Evolutionary conservation across 2,113 vertebrate genomes (phyloP).

Genomic region (Callorhinus ursinus): DNA sequence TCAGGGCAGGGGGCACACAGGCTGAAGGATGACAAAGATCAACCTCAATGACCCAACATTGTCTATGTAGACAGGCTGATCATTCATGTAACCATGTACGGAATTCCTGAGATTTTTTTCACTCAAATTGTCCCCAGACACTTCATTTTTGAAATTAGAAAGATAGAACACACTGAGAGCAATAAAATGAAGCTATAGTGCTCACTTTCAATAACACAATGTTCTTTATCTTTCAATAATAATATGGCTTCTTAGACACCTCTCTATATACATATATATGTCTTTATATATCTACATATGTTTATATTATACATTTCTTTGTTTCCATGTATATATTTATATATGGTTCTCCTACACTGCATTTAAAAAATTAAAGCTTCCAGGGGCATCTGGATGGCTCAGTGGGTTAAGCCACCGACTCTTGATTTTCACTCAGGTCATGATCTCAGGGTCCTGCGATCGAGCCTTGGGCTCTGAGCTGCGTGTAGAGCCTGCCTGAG

Average conservation of each 20-base stretch:
- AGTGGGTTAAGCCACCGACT: background rate
- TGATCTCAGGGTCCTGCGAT: background rate
- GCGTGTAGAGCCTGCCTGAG: background rate
- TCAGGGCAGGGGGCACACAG: fast-evolving
- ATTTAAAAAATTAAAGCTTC: conserved; percentile 20
- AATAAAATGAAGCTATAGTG: background rate
- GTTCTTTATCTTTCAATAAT: background rate
- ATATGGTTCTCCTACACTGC: background rate
- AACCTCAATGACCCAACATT: background rate
- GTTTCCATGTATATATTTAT: background rate
- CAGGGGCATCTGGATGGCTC: background rate
- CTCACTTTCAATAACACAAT: background rate
- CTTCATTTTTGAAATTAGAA: background rate
- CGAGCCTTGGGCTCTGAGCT: background rate
- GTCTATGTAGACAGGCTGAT: too few relatives aligned
- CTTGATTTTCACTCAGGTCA: background rate
- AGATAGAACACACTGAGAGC: background rate
- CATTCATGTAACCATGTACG: background rate
- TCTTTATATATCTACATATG: background rate
- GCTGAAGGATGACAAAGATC: background rate
- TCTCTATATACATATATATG: background rate
- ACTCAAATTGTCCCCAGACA: background rate
- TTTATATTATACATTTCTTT: background rate
- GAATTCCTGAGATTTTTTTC: background rate
- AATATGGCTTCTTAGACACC: background rate